Base-by-base conservation (phyloP, 1,140 invertebrate genomes). In the Hycleus phaleratus region DNA sequence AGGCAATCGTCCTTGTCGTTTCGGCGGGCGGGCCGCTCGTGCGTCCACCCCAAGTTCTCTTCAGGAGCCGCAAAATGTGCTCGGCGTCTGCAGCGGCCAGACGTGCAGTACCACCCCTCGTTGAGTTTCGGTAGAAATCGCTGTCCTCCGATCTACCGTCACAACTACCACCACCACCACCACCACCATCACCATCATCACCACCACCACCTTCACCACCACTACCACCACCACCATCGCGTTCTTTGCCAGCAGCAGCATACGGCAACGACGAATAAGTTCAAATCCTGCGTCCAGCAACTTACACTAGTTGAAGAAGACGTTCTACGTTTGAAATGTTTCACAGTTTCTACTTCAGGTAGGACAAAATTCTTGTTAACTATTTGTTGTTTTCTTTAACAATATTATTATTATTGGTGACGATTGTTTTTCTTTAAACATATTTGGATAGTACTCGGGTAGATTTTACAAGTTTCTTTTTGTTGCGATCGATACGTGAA, bases 1-100 rank as follows among this genome's bases (percentile, higher is more conserved):
- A 46, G 52, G 42, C 55, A 56, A 49, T 58, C 58, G 61, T 65
- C 63, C 63, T 63, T 63, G 66, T 64, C 63, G 54, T 49, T 32
- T 58, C 54, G 46, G 53, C 58, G 56, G 66, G 62, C 66, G 68
- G 58, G 58, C 56, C 60, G 52, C 59, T 60, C 56, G 49, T 58
- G 60, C 69, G 63, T 63, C 64, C 66, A 63, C 67, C 64, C 65
- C 58, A 62, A 63, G 60, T 57, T 62, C 57, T 60, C 66, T 61
- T 52, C 62, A 55, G 60, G 46, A 57, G 58, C 66, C 60, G 61
- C 68, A 69, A 68, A 69, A 66, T 64, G 62, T 59, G 61, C 60
- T 54, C 60, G 63, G 53, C 65, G 68, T 58, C 63, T 63, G 62
- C 63, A 59, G 63, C 58, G 66, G 51, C 59, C 58, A 67, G 69